A percentile compares a stretch with the other conserved stretches of the same genome.
These are phyloP conservation scores for Ophioninae sp. DNA, from an alignment of 2,888 invertebrate species.

Conservation along the genomic window DNA sequence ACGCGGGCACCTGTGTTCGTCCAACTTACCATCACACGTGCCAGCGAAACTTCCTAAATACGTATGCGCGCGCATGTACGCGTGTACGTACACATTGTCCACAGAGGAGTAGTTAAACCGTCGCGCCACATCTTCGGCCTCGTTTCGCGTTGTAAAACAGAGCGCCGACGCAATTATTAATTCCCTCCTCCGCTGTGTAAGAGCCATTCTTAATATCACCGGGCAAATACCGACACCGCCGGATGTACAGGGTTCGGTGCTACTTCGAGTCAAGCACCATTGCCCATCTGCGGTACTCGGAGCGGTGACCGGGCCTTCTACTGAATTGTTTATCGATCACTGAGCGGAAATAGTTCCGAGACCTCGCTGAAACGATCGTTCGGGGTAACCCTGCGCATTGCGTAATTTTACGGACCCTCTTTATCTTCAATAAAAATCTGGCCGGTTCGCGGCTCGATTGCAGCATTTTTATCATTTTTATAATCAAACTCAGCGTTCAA, in stretches of 20 bases:
- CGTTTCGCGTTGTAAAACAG: constrained; percentile 61
- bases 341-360: no score
- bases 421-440: no score
- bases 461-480: no score
- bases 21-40: not conserved
- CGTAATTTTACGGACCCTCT: no score
- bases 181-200: constrained; percentile 20
- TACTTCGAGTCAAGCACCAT: no score
- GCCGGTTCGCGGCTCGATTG: no score
- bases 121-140: constrained; percentile 59
- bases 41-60: not conserved
- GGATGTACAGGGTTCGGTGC: no score
- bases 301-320: not conserved
- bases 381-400: no score
- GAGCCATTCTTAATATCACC: constrained; percentile 24
- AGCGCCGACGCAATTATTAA: constrained; percentile 58
- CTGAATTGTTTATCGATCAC: no score
- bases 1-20: constrained; percentile 8
- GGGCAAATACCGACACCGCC: not conserved
- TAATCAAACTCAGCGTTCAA: no score
- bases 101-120: constrained; percentile 36
- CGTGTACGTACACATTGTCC: not conserved
- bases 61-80: not conserved
- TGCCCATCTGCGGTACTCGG: no score
- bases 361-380: no score